Percentiles rank a stretch among this genome's conserved stretches.
These are phyloP conservation scores for Terebella lapidaria DNA, from an alignment of 2,888 invertebrate species.

Conservation along the genomic window DNA sequence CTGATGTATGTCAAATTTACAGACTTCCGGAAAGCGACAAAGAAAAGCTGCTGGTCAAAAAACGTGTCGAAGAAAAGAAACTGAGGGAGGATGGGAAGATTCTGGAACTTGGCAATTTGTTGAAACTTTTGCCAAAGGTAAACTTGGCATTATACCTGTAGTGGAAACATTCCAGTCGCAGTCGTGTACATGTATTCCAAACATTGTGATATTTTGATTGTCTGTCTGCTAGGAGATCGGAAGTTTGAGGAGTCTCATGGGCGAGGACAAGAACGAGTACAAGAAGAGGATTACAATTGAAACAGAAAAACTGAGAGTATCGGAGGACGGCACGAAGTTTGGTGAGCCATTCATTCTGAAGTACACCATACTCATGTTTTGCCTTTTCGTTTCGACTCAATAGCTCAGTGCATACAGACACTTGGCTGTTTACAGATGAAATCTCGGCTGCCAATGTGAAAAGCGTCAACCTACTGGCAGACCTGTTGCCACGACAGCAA, in stretches of 20 bases:
- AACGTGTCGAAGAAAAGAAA: slow-evolving; percentile 34
- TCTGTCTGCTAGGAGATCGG: too few relatives aligned
- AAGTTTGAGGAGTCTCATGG: not conserved
- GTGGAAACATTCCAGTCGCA: too few relatives aligned
- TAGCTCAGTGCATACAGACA: too few relatives aligned
- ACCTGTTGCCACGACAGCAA: slow-evolving; percentile 36
- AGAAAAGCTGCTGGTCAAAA: slow-evolving; percentile 30
- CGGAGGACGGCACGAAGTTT: too few relatives aligned
- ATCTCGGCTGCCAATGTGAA: not conserved
- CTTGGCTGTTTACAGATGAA: not conserved
- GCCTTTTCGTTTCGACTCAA: too few relatives aligned
- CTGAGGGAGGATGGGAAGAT: slow-evolving; percentile 35
- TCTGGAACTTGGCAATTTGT: slow-evolving; percentile 31
- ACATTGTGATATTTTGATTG: too few relatives aligned
- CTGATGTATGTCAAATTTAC: not conserved
- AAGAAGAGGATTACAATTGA: not conserved
- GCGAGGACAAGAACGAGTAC: not conserved
- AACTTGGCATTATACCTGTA: not conserved
- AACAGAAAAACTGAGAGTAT: too few relatives aligned
- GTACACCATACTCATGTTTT: too few relatives aligned
- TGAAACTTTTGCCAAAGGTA: slow-evolving; percentile 30
- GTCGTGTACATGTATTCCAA: too few relatives aligned
- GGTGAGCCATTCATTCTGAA: too few relatives aligned
- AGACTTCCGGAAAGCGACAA: slow-evolving; percentile 28
- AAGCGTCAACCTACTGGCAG: slow-evolving; percentile 33